phyloP scores from a whole-genome alignment of 2,888 invertebrate genomes.

The Venustoraphidia nigricollis region DNA sequence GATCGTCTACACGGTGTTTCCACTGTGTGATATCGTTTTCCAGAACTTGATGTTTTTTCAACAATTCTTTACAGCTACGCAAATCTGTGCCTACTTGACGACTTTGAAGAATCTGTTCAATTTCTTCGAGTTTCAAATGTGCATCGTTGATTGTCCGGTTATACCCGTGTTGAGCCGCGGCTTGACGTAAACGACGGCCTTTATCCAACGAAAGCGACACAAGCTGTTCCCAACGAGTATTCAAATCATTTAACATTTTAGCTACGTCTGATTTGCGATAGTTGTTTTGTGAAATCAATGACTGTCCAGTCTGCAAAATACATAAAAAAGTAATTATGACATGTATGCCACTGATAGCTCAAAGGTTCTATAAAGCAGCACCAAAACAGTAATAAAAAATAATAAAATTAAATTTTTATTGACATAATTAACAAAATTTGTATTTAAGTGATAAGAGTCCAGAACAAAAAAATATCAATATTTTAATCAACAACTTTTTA shows the following conservation, averaged over 20 bases:
- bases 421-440: too few species aligned
- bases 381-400: too few species aligned
- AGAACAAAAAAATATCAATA: too few species aligned
- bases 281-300: constrained; percentile 53
- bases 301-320: constrained; percentile 41
- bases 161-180: constrained; percentile 65
- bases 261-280: constrained; percentile 56
- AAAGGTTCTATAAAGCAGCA: too few species aligned
- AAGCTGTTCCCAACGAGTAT: constrained; percentile 62
- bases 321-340: neutral
- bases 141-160: constrained; percentile 80
- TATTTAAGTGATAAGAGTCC: too few species aligned
- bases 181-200: constrained; percentile 72
- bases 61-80: constrained; percentile 76
- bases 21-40: constrained; percentile 79
- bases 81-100: constrained; percentile 79
- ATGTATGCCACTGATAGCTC: neutral
- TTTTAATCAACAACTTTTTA: too few species aligned
- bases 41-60: constrained; percentile 76
- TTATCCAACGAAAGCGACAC: constrained; percentile 46
- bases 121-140: constrained; percentile 67
- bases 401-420: too few species aligned
- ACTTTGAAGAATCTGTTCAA: constrained; percentile 63
- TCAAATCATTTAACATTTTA: constrained; percentile 48
- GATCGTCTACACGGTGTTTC: constrained; percentile 62